Conservation (phyloP, 53 echinoderm and acorn worm species). For the Glandiceps talaboti region DNA sequence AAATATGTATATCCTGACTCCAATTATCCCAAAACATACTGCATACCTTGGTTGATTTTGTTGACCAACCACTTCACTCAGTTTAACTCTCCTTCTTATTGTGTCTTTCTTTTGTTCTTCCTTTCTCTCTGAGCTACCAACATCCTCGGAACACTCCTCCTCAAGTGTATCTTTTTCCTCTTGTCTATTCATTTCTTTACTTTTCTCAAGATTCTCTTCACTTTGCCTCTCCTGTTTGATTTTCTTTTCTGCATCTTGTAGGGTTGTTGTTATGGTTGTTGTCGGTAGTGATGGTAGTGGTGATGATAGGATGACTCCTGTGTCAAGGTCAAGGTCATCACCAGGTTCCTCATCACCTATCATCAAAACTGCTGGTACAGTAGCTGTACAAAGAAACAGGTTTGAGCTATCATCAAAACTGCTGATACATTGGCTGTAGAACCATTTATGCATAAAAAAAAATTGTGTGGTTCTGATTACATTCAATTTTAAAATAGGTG, state of each 20-base stretch:
- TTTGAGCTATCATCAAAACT: slow-evolving; percentile 87
- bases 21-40: no score
- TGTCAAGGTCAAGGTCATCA: slow-evolving; percentile 54
- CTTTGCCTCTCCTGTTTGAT: slow-evolving; percentile 20
- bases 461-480: no score
- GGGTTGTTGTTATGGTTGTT: neutral
- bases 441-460: no score
- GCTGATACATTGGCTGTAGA: slow-evolving; percentile 53
- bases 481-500: no score
- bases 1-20: no score
- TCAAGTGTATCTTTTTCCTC: slow-evolving; percentile 28
- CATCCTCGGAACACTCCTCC: slow-evolving; percentile 7
- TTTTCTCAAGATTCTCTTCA: slow-evolving; percentile 24
- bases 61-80: neutral
- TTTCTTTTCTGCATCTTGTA: slow-evolving; percentile 3
- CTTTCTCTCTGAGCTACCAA: neutral
- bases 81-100: neutral
- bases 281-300: slow-evolving; percentile 1
- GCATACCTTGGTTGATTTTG: neutral
- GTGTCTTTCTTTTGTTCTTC: neutral
- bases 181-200: slow-evolving; percentile 25
- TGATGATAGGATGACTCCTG: slow-evolving; percentile 47
- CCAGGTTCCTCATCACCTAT: slow-evolving; percentile 79
- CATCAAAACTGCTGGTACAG: slow-evolving; percentile 77
- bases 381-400: slow-evolving; percentile 20